phyloP scores from a whole-genome alignment of 2,888 invertebrate genomes.

The Dynastes hyllus region DNA sequence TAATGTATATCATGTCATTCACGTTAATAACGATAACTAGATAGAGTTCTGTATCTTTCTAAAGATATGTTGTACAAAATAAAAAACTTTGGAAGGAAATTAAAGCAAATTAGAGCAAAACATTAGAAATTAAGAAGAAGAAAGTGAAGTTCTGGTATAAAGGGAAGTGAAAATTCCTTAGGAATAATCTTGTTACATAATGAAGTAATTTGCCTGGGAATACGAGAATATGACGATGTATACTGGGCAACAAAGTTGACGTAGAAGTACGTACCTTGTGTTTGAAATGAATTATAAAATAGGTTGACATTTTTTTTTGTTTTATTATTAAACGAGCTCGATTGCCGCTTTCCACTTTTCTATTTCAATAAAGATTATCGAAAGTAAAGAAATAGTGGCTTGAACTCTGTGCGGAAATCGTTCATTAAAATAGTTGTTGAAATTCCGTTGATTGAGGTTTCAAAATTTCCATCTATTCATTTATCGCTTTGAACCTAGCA shows the following conservation, averaged over 20 bases:
- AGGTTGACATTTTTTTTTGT: neutral
- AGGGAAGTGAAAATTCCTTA: no score
- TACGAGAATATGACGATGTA: neutral
- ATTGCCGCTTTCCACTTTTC: conserved; percentile 4
- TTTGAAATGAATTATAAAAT: neutral
- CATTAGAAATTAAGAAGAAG: no score
- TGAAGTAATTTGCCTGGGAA: neutral
- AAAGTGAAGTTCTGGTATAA: no score
- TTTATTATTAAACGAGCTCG: conserved; percentile 7
- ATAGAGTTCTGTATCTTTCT: no score
- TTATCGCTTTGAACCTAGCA: neutral
- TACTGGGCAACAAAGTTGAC: neutral
- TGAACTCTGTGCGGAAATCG: conserved; percentile 27
- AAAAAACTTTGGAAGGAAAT: no score
- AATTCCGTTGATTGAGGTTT: conserved; percentile 40
- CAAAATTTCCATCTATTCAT: conserved; percentile 38
- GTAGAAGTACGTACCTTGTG: neutral
- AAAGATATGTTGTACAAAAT: no score
- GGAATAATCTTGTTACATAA: neutral
- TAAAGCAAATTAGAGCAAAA: no score
- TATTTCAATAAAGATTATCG: neutral
- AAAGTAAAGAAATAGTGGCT: neutral
- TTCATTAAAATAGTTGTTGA: conserved; percentile 34
- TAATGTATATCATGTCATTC: no score
- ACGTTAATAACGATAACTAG: no score